A percentile compares a stretch with the other conserved stretches of the same genome.
phyloP scores from a whole-genome alignment of 2,888 invertebrate species.

The Galerucella nymphaeae region DNA sequence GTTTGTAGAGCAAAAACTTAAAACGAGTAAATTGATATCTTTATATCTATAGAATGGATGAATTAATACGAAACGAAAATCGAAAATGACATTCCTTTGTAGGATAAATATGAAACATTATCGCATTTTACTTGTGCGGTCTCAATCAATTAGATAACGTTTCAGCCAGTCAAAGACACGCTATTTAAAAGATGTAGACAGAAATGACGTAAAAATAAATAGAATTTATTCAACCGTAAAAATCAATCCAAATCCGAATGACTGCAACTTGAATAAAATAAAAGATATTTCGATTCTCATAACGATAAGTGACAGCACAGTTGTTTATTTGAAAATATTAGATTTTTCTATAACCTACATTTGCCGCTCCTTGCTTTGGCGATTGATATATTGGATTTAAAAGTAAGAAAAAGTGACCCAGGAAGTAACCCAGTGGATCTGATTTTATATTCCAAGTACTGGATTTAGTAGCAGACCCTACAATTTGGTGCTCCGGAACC shows the following conservation, averaged over 20 bases:
- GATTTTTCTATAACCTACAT: too few species aligned
- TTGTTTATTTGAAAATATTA: too few species aligned
- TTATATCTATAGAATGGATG: conserved; percentile 36
- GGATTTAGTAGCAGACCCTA: too few species aligned
- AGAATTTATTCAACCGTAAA: conserved; percentile 45
- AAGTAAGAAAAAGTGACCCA: too few species aligned
- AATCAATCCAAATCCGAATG: conserved; percentile 43
- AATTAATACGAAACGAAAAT: conserved; percentile 42
- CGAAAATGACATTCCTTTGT: conserved; percentile 41
- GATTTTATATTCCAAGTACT: too few species aligned
- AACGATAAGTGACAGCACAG: not conserved
- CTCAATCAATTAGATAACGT: conserved; percentile 49
- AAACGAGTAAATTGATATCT: conserved; percentile 39
- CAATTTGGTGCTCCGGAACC: too few species aligned
- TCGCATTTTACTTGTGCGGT: conserved; percentile 42
- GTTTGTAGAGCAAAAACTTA: not conserved
- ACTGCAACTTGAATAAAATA: conserved; percentile 17
- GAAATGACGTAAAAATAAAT: conserved; percentile 47
- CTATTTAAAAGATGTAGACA: conserved; percentile 46
- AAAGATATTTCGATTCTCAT: not conserved
- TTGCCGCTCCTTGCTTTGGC: too few species aligned
- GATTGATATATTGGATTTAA: too few species aligned
- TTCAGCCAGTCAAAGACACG: conserved; percentile 39
- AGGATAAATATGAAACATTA: conserved; percentile 36
- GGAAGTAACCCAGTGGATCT: too few species aligned